Percentiles rank a stretch among this genome's conserved stretches.
phyloP scores from a whole-genome alignment of 2,888 invertebrate genomes.

The Hedychridium roseum region DNA sequence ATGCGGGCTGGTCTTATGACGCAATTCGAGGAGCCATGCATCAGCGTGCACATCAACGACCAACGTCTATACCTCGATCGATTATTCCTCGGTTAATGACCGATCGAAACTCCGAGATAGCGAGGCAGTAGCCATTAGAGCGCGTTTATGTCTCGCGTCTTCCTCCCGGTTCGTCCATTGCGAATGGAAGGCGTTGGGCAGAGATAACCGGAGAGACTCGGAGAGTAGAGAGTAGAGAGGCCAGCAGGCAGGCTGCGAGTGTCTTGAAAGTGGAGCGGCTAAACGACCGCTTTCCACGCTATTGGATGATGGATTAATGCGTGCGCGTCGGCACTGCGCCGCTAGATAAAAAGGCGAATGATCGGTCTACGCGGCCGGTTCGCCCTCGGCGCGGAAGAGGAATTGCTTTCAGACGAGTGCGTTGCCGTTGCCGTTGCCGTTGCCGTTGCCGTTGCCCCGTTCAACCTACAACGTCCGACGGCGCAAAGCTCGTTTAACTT shows the following conservation, averaged over 20 bases:
- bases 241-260: neutral
- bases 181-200: conserved; percentile 15
- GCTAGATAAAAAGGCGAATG: conserved; percentile 50
- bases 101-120: too few relatives aligned
- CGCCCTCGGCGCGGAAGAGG: conserved; percentile 36
- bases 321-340: conserved; percentile 40
- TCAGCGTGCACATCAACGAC: too few relatives aligned
- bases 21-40: too few relatives aligned
- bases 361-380: conserved; percentile 40
- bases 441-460: too few relatives aligned
- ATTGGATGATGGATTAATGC: conserved; percentile 54
- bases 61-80: too few relatives aligned
- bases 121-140: too few relatives aligned
- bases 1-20: too few relatives aligned
- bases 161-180: conserved; percentile 10
- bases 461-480: too few relatives aligned
- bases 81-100: too few relatives aligned
- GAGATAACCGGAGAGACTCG: conserved; percentile 10
- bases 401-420: conserved; percentile 27
- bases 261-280: conserved; percentile 33
- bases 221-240: conserved; percentile 9
- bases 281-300: conserved; percentile 51
- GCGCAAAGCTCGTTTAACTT: neutral
- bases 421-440: too few relatives aligned
- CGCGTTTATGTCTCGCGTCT: too few relatives aligned